Conservation (phyloP, 2,888 invertebrate genomes). For the Drosophila leonis region DNA sequence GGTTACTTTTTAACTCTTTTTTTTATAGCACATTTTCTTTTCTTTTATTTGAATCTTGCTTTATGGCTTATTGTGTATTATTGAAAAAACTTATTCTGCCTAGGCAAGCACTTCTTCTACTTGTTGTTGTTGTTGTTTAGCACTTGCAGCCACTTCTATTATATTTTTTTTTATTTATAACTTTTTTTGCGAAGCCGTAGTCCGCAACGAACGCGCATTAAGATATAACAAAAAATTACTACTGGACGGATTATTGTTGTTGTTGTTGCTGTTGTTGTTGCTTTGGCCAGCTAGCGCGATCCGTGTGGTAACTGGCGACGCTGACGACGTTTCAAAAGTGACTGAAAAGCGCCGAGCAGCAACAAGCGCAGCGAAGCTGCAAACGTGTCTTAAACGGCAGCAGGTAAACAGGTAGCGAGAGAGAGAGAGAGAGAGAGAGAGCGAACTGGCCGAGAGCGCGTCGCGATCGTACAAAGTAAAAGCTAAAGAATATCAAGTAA, state of each 20-base stretch:
- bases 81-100: conserved; percentile 57
- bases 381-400: conserved; percentile 73
- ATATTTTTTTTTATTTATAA: conserved; percentile 25
- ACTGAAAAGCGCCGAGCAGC: conserved; percentile 61
- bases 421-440: neutral
- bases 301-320: conserved; percentile 56
- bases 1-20: conserved; percentile 51
- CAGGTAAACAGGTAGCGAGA: conserved; percentile 36
- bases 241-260: conserved; percentile 46
- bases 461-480: conserved; percentile 47
- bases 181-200: conserved; percentile 47
- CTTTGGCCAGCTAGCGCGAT: conserved; percentile 48
- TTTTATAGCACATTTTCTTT: conserved; percentile 58
- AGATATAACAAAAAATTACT: conserved; percentile 40
- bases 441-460: conserved; percentile 21
- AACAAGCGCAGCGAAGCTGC: conserved; percentile 68
- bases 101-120: conserved; percentile 53
- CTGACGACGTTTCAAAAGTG: conserved; percentile 71
- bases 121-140: conserved; percentile 40
- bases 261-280: conserved; percentile 26
- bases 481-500: conserved; percentile 59
- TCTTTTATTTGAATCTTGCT: conserved; percentile 23
- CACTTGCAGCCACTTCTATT: conserved; percentile 63
- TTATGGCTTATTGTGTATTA: conserved; percentile 43
- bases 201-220: conserved; percentile 64